A percentile compares a stretch with the other conserved stretches of the same genome.
Evolutionary conservation across 2,888 invertebrate genomes (phyloP).

Genomic region (Xestia sexstrigata): DNA sequence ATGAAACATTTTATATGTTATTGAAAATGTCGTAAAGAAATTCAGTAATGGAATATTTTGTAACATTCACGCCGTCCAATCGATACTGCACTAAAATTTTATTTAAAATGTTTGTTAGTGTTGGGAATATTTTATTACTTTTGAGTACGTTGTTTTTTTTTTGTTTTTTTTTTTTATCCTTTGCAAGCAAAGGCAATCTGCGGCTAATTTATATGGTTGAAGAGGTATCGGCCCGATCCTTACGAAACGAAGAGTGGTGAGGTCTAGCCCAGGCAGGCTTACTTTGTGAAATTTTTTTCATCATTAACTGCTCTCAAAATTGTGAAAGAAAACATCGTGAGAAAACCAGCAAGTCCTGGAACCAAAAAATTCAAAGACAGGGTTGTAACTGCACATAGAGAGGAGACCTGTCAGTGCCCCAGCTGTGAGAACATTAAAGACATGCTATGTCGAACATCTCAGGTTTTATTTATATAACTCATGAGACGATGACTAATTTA

Average conservation of each 20-base stretch:
- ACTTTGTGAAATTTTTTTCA: no score
- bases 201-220: background rate
- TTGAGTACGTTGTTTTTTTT: constrained; percentile 29
- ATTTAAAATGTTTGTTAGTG: constrained; percentile 42
- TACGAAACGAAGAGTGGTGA: background rate
- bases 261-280: background rate
- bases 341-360: no score
- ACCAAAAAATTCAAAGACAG: no score
- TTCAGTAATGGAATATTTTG: background rate
- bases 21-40: constrained; percentile 4
- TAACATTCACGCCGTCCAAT: background rate
- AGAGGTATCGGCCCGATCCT: no score
- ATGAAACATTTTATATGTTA: background rate
- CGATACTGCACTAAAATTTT: constrained; percentile 14
- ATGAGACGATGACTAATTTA: no score
- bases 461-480: no score
- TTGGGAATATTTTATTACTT: constrained; percentile 34
- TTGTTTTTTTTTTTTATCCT: background rate
- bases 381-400: no score
- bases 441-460: no score
- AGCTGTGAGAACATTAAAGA: no score
- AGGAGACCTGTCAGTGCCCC: no score
- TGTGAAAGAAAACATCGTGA: no score
- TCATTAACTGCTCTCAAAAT: no score
- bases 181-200: background rate